Percentiles rank a stretch among this genome's conserved stretches.
These are phyloP conservation scores for Pammene fasciana DNA, from an alignment of 2,888 invertebrate genomes.

Conservation along the genomic window DNA sequence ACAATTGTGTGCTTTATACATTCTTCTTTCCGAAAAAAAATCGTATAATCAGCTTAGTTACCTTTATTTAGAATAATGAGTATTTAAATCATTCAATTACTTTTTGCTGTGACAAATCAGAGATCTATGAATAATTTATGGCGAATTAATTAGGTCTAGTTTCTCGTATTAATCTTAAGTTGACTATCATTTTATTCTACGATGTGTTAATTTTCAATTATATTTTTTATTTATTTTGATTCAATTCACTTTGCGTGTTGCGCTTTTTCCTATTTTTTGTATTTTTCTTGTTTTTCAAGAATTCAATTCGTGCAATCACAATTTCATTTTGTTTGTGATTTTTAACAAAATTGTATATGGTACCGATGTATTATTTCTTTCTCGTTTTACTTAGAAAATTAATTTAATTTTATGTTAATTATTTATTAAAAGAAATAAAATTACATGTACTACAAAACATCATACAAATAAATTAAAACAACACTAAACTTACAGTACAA, in stretches of 20 bases:
- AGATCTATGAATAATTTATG: background rate
- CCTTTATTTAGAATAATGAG: too few relatives aligned
- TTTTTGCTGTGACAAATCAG: constrained; percentile 6
- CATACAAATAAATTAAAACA: constrained; percentile 1
- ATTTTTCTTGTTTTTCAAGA: background rate
- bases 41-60: too few relatives aligned
- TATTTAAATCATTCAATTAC: background rate
- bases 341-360: background rate
- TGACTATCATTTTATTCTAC: constrained; percentile 25
- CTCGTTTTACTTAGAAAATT: too few relatives aligned
- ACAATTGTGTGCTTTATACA: too few relatives aligned
- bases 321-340: background rate
- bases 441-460: background rate
- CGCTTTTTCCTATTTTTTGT: background rate
- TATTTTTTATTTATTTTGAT: constrained; percentile 1
- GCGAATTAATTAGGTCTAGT: too few relatives aligned
- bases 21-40: too few relatives aligned
- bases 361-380: too few relatives aligned
- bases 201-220: background rate
- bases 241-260: constrained; percentile 1
- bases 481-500: constrained; percentile 3
- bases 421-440: background rate
- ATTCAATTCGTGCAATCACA: background rate
- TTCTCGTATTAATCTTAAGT: constrained; percentile 20
- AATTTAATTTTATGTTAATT: too few relatives aligned